phyloP scores from a whole-genome alignment of 1,140 invertebrate species.

The Dryas iulia region DNA sequence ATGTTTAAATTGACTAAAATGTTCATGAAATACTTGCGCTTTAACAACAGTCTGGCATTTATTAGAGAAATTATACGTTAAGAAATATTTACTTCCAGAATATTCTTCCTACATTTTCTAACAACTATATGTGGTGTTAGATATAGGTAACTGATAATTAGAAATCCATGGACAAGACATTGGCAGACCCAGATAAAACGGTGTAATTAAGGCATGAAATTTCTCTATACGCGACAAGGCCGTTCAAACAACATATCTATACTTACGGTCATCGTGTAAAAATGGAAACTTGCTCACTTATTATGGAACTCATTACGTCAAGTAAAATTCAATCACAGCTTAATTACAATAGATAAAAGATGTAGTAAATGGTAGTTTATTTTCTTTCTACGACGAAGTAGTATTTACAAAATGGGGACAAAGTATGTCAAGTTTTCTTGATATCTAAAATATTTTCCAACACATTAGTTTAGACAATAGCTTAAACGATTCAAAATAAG shows the following conservation, averaged over 20 bases:
- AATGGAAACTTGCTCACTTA: conserved; percentile 21
- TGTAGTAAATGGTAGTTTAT: neutral
- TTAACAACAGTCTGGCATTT: too few species aligned
- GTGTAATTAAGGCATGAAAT: neutral
- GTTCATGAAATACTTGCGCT: too few species aligned
- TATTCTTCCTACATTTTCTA: neutral
- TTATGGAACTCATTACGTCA: conserved; percentile 26
- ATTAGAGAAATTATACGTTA: neutral
- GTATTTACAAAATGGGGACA: neutral
- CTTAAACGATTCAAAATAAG: too few species aligned
- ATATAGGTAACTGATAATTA: neutral
- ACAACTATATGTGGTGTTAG: neutral
- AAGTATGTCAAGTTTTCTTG: neutral
- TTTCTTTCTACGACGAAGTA: neutral
- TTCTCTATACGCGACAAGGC: conserved; percentile 15
- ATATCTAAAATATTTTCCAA: too few species aligned
- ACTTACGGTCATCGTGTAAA: conserved; percentile 14
- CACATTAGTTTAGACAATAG: too few species aligned
- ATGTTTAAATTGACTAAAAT: too few species aligned
- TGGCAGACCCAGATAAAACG: neutral
- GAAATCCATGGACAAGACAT: neutral
- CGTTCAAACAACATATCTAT: conserved; percentile 23
- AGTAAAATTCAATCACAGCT: conserved; percentile 10
- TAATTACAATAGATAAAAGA: conserved; percentile 8
- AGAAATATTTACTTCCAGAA: neutral